A percentile compares a stretch with the other conserved stretches of the same genome.
Conservation (phyloP, 1,140 invertebrate species). For the Rhagoletis zephyria region DNA sequence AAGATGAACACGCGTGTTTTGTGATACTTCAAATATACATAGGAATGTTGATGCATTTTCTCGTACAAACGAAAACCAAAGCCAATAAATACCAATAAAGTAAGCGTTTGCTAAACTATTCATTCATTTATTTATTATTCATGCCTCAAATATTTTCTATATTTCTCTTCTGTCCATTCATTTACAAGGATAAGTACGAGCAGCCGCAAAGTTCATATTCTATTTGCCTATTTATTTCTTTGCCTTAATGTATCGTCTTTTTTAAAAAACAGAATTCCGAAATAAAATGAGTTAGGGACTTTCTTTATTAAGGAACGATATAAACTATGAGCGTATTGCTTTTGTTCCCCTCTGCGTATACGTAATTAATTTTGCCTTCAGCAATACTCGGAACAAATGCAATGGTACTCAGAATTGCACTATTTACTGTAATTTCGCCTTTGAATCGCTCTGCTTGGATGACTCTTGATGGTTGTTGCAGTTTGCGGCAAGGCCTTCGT, state of each 20-base stretch:
- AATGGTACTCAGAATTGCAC: background rate
- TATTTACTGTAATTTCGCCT: background rate
- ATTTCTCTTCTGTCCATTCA: background rate
- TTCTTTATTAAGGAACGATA: no score
- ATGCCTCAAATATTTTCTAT: background rate
- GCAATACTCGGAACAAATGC: background rate
- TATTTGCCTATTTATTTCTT: no score
- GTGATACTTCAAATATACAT: background rate
- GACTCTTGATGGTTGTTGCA: background rate
- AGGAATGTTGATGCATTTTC: no score
- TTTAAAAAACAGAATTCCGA: no score
- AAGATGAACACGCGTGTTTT: background rate
- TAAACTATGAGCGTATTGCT: background rate
- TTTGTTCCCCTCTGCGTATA: constrained; percentile 19
- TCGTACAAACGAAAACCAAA: no score
- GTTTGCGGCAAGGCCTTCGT: background rate
- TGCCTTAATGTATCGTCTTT: no score
- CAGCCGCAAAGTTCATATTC: no score
- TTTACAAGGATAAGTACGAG: background rate
- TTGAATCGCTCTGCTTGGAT: background rate
- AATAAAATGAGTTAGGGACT: no score
- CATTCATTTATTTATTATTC: background rate
- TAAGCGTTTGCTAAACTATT: no score
- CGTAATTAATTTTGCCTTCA: constrained; percentile 23
- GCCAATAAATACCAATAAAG: no score